Evolutionary conservation across 2,888 invertebrate genomes (phyloP), one percentile per base, ranked within the genome.

Genomic region (Lasioglossum malachurum): DNA sequence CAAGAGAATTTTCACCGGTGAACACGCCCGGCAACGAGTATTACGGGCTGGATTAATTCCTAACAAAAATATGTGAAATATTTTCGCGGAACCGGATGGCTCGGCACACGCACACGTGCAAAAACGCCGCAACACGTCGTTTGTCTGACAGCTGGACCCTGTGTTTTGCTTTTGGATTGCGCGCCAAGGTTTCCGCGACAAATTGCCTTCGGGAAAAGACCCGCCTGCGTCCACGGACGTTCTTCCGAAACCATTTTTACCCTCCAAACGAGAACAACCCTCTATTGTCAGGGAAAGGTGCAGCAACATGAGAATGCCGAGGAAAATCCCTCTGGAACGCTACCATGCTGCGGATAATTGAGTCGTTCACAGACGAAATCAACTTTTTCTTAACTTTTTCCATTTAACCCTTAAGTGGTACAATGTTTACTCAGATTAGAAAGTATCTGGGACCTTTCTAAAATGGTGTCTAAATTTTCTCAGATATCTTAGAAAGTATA

Each of bases 61-160:
- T 89, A 88, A 90, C 89, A 92, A 92, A 92, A 92, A 92, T 92
- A 92, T 90, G 87, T 89, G 92, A 92, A 92, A 92, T 92, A 92
- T 92, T 90, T 92, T 86, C 85, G 74, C 80, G 73, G 49, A n/a
- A 46, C 57, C 75, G 49, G 87, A 84, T 75, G 79, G 76, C 79
- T 80, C 57, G 16, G 72, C 14, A 44, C 69, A 60, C 80, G 79
- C 78, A 76, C 79, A 57, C 31, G 71, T 53, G 60, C 78, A 90
- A 90, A 90, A 90, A 90, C 73, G 64, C 38, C 72, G 74, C 60
- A 31, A 75, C 73, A 76, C 80, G 80, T 75, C 89, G 89, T 87
- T 89, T 86, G 89, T 81, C 74, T 75, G 81, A 64, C 80, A 83
- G 67, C 80, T 35, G 76, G 67, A 81, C 81, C 86, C 82, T 87